Conservation (phyloP, 2,113 vertebrate genomes). For the Triplophysa rosa region DNA sequence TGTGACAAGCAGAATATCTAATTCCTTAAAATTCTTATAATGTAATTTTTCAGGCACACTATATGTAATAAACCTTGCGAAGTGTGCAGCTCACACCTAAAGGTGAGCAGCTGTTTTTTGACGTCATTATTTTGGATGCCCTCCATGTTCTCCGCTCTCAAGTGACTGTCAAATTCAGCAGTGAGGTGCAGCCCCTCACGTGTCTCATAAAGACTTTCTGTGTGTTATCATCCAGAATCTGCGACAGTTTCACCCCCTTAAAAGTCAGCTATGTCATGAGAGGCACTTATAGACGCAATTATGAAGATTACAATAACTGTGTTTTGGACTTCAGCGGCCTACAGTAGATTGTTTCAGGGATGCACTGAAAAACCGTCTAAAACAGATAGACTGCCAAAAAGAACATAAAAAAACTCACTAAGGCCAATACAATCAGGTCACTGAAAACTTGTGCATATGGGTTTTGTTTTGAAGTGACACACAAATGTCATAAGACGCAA, state of each 20-base stretch:
- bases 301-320: background rate
- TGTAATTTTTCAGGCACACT: background rate
- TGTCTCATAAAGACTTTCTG: slow-evolving; percentile 4
- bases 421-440: no score
- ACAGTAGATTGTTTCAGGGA: background rate
- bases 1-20: background rate
- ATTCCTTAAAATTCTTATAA: background rate
- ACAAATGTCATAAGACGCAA: no score
- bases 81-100: background rate
- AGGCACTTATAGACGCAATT: background rate
- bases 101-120: slow-evolving; percentile 4
- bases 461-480: no score
- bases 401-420: no score
- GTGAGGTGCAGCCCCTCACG: slow-evolving; percentile 32
- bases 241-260: background rate
- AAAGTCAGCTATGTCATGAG: background rate
- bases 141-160: slow-evolving; percentile 40
- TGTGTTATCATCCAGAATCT: background rate
- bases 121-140: slow-evolving; percentile 6
- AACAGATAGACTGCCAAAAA: background rate
- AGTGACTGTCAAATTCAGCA: slow-evolving; percentile 51
- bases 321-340: background rate
- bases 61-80: background rate
- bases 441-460: no score
- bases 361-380: background rate